A percentile compares a stretch with the other conserved stretches of the same genome.
Evolutionary conservation across 1,140 invertebrate species (phyloP).

Genomic region (Drosophila ficusphila): DNA sequence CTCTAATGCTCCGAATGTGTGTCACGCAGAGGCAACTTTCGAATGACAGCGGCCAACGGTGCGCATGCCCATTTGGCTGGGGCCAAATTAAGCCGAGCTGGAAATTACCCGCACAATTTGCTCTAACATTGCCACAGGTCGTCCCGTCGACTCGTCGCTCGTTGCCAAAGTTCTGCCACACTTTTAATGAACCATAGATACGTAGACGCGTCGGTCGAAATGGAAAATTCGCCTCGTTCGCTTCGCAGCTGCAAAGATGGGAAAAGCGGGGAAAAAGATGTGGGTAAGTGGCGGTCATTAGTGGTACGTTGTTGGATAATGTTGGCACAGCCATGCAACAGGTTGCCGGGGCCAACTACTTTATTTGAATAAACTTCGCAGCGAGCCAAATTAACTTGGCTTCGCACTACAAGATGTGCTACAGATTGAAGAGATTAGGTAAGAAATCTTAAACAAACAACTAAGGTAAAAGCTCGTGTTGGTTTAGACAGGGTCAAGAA

Average conservation of each 20-base stretch:
- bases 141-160: constrained; percentile 12
- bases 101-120: constrained; percentile 70
- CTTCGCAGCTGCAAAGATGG: constrained; percentile 43
- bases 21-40: constrained; percentile 79
- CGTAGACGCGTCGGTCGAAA: background rate
- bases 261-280: constrained; percentile 4
- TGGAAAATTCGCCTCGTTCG: constrained; percentile 40
- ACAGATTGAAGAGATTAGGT: constrained; percentile 3
- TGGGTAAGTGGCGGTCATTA: constrained; percentile 42
- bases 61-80: constrained; percentile 49
- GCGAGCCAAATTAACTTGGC: background rate
- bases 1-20: constrained; percentile 76
- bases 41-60: constrained; percentile 67
- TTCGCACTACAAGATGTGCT: constrained; percentile 3
- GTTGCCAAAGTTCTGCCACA: constrained; percentile 71
- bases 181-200: constrained; percentile 66
- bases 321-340: constrained; percentile 27
- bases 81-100: constrained; percentile 52
- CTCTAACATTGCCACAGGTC: constrained; percentile 58
- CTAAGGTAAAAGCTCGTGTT: background rate
- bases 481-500: background rate
- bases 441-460: background rate
- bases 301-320: constrained; percentile 35
- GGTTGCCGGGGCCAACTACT: constrained; percentile 27
- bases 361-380: constrained; percentile 27